These are phyloP conservation scores for Phylloscopus whistleri DNA, from an alignment of 2,113 vertebrate genomes.

Conservation along the genomic window DNA sequence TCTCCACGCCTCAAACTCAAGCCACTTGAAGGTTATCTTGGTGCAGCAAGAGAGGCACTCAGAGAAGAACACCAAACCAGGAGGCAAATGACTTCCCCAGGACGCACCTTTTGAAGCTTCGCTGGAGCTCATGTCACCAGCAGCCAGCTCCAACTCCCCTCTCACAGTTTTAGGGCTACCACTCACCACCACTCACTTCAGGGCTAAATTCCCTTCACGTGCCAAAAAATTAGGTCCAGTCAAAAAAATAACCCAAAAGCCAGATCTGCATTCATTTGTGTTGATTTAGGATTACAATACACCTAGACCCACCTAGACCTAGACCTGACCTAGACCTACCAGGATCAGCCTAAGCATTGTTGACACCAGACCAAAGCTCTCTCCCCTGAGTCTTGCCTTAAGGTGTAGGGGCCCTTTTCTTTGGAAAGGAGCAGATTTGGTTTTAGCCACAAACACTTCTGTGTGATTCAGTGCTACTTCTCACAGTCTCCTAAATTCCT, in stretches of 20 bases:
- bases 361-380: neutral
- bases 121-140: neutral
- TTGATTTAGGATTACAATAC: neutral
- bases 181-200: neutral
- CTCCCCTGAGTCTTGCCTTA: neutral
- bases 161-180: neutral
- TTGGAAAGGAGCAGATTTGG: neutral
- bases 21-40: neutral
- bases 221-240: neutral
- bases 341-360: neutral
- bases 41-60: neutral
- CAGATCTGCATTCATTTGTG: neutral
- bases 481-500: neutral
- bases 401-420: neutral
- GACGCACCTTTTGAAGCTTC: fast-evolving
- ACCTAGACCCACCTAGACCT: neutral
- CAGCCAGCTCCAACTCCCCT: neutral
- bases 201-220: neutral
- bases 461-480: neutral
- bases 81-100: neutral
- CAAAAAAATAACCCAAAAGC: neutral
- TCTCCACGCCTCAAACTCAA: neutral
- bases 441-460: neutral
- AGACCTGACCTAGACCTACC: neutral
- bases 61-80: neutral